Evolutionary conservation across 2,888 invertebrate genomes (phyloP).

Genomic region (Lathronympha strigana): DNA sequence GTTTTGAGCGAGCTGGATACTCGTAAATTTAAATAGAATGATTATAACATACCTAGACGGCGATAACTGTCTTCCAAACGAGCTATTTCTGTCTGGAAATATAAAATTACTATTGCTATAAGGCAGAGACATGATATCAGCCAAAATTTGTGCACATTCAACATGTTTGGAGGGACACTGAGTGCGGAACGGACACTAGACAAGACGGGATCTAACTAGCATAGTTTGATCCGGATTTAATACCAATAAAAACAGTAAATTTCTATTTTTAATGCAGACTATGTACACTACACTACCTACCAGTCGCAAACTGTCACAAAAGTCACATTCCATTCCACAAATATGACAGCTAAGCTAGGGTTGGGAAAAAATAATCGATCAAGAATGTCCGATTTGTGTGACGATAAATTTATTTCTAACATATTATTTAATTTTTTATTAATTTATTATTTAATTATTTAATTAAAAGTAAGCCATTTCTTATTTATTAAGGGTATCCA

Average conservation of each 20-base stretch:
- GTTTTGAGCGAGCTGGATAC: slow-evolving; percentile 16
- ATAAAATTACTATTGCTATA: slow-evolving; percentile 73
- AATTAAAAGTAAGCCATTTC: too few species aligned
- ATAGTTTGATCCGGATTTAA: slow-evolving; percentile 65
- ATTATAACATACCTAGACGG: slow-evolving; percentile 64
- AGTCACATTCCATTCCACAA: slow-evolving; percentile 30
- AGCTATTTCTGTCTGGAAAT: slow-evolving; percentile 78
- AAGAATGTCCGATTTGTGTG: too few species aligned
- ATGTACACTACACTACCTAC: slow-evolving; percentile 31
- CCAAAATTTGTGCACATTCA: slow-evolving; percentile 78
- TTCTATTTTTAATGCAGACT: slow-evolving; percentile 59
- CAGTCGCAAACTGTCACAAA: slow-evolving; percentile 34
- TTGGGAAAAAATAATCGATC: too few species aligned
- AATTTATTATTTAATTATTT: too few species aligned
- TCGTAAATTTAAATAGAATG: slow-evolving; percentile 15
- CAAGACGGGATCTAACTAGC: slow-evolving; percentile 55
- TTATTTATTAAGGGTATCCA: too few species aligned
- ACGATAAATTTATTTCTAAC: too few species aligned
- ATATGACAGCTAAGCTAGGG: slow-evolving; percentile 33
- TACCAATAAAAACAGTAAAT: slow-evolving; percentile 67
- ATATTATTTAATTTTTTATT: too few species aligned
- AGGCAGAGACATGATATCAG: slow-evolving; percentile 74
- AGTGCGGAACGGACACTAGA: slow-evolving; percentile 57
- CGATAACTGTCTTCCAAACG: slow-evolving; percentile 73
- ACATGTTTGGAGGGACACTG: slow-evolving; percentile 65